Percentiles rank a stretch among this genome's conserved stretches.
Evolutionary conservation across 2,888 invertebrate species (phyloP).

Genomic region (Hydropsyche betteni): DNA sequence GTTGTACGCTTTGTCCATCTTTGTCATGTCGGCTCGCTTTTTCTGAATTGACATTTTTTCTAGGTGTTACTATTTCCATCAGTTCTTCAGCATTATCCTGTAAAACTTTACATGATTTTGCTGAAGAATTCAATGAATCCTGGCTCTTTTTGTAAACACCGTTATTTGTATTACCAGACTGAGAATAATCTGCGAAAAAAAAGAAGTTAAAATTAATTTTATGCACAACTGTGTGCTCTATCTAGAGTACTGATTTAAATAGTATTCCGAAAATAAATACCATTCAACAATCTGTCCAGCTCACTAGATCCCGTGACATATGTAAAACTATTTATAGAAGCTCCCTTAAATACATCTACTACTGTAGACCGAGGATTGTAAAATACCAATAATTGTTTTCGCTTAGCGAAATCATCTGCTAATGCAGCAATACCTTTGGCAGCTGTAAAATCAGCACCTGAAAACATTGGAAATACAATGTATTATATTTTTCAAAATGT

Average conservation of each 20-base stretch:
- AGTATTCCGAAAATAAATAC: conserved; percentile 35
- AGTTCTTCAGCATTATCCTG: conserved; percentile 46
- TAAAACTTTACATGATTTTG: conserved; percentile 14
- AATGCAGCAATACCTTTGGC: conserved; percentile 84
- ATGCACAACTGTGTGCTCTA: background rate
- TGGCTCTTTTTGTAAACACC: conserved; percentile 39
- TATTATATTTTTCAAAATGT: conserved; percentile 5
- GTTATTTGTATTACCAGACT: conserved; percentile 19
- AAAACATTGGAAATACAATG: conserved; percentile 41
- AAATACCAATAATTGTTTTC: conserved; percentile 78
- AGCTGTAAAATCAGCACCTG: conserved; percentile 86
- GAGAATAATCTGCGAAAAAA: conserved; percentile 22
- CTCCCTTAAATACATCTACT: conserved; percentile 74
- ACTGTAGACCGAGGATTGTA: conserved; percentile 74
- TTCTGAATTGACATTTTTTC: background rate
- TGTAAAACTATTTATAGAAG: conserved; percentile 54
- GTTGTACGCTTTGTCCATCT: conserved; percentile 25
- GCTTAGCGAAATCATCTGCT: conserved; percentile 74
- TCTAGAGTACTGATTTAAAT: conserved; percentile 9
- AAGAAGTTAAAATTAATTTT: background rate
- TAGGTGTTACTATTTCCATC: conserved; percentile 46
- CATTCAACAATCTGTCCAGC: conserved; percentile 48
- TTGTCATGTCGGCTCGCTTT: background rate
- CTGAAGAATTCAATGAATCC: conserved; percentile 21
- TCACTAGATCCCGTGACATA: conserved; percentile 47